Evolutionary conservation across 2,888 invertebrate species (phyloP).

Genomic region (Epirrhoe tristata): DNA sequence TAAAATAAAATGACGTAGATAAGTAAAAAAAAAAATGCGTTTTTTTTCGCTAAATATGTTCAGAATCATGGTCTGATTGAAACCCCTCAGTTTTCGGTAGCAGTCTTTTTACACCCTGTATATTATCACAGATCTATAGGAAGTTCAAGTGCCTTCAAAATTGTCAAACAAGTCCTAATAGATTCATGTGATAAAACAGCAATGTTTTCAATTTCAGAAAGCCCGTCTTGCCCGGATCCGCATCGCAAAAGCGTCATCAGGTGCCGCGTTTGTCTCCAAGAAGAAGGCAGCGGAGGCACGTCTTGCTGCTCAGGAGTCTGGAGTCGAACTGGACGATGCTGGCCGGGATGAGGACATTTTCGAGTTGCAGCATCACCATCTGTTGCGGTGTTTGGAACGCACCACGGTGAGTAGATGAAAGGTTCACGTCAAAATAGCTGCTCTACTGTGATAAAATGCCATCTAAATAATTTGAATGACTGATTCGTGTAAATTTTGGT

Average conservation of each 20-base stretch:
- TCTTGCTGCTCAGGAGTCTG: constrained; percentile 96
- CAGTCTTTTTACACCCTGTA: no score
- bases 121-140: no score
- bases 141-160: no score
- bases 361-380: constrained; percentile 99
- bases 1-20: no score
- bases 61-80: no score
- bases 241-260: constrained; percentile 99
- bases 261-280: constrained; percentile 98
- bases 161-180: no score
- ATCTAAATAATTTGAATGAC: no score
- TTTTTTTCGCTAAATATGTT: no score
- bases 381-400: constrained; percentile 98
- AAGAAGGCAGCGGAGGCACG: constrained; percentile 99
- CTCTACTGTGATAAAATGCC: constrained; percentile 6
- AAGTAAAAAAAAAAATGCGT: no score
- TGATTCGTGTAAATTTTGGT: no score
- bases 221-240: constrained; percentile 98
- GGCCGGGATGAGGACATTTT: constrained; percentile 98
- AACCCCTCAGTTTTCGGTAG: no score
- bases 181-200: no score
- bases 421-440: constrained; percentile 24
- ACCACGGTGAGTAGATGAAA: constrained; percentile 89
- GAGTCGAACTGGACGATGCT: constrained; percentile 95
- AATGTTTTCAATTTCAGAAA: constrained; percentile 94